These are phyloP conservation scores for Orussus abietinus DNA, from an alignment of 1,140 invertebrate species.

Conservation along the genomic window DNA sequence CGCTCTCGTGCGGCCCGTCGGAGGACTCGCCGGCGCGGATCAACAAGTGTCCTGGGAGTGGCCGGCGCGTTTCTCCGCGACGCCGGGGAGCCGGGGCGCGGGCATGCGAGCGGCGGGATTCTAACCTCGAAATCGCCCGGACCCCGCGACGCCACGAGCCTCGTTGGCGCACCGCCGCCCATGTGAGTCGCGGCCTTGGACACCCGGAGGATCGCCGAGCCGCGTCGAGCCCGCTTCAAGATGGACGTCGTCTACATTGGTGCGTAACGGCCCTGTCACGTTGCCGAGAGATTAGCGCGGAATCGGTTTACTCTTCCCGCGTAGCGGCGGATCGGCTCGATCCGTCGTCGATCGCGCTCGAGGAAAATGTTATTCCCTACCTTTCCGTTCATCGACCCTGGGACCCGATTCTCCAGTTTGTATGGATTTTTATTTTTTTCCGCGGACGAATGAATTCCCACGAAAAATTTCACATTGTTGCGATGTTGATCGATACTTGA, in stretches of 20 bases:
- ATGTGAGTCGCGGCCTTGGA: constrained; percentile 21
- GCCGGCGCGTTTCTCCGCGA: constrained; percentile 3
- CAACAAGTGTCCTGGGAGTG: constrained; percentile 33
- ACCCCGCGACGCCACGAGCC: constrained; percentile 7
- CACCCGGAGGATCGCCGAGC: constrained; percentile 24
- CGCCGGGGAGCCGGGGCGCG: constrained; percentile 1
- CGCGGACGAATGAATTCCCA: too few species aligned
- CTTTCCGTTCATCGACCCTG: neutral
- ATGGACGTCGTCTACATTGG: constrained; percentile 48
- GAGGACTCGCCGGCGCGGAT: constrained; percentile 26
- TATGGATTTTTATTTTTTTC: too few species aligned
- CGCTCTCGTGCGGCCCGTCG: constrained; percentile 14
- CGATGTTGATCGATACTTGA: too few species aligned
- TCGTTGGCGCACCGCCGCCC: constrained; percentile 16
- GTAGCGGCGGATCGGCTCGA: constrained; percentile 4
- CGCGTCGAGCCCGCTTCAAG: constrained; percentile 25
- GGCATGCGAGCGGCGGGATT: neutral
- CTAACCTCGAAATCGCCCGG: constrained; percentile 3
- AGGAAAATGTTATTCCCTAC: neutral
- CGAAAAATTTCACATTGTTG: too few species aligned
- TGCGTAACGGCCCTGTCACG: too few species aligned
- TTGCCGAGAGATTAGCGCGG: too few species aligned
- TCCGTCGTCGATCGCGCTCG: neutral
- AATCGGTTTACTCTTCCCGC: neutral
- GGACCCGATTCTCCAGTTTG: too few species aligned